Percentiles rank a stretch among this genome's conserved stretches.
Evolutionary conservation across 2,797 vertebrate genomes (phyloP).

Genomic region (Scyliorhinus canicula): DNA sequence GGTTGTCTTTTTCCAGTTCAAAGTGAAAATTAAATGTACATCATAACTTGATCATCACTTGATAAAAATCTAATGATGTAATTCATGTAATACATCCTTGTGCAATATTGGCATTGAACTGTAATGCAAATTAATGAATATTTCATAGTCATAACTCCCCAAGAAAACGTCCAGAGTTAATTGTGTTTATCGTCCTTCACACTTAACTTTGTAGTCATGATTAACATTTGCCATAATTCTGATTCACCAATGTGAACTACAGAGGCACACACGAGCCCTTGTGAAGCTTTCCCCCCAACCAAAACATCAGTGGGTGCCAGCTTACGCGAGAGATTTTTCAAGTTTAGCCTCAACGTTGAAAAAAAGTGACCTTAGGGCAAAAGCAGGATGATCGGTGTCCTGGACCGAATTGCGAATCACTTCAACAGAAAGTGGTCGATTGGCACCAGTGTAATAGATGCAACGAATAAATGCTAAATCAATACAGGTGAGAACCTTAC

Average conservation of each 20-base stretch:
- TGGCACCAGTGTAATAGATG: not conserved
- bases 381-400: not conserved
- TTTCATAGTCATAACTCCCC: not conserved
- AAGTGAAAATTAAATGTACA: no score
- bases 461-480: not conserved
- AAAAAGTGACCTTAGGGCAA: not conserved
- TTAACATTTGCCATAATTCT: not conserved
- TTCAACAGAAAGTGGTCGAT: not conserved
- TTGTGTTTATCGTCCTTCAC: not conserved
- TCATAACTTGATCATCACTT: not conserved
- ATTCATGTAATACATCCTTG: not conserved
- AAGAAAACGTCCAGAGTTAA: not conserved
- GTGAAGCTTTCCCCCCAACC: no score
- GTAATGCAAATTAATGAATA: not conserved
- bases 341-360: not conserved
- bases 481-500: not conserved
- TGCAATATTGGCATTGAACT: not conserved
- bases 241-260: not conserved
- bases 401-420: not conserved
- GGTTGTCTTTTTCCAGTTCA: no score
- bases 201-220: not conserved
- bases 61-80: not conserved
- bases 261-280: not conserved
- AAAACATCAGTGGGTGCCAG: not conserved
- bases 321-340: not conserved